Percentiles rank a stretch among this genome's conserved stretches.
Evolutionary conservation across 2,113 vertebrate species (phyloP).

Genomic region (Axis porcinus): DNA sequence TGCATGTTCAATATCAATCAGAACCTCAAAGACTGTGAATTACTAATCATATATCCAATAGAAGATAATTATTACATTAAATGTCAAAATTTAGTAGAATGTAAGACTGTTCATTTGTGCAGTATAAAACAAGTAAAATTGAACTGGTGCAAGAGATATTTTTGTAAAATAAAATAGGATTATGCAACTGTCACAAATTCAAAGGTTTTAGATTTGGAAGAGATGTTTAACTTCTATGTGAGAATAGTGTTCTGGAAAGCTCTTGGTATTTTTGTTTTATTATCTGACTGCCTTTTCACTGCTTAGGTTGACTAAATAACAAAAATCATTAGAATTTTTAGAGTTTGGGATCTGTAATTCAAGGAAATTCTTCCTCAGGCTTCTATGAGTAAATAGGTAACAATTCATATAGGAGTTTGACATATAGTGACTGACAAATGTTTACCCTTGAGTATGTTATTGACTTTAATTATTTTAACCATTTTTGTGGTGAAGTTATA

Average conservation of each 20-base stretch:
- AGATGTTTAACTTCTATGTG: not conserved
- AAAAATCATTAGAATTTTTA: conserved; percentile 23
- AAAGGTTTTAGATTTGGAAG: not conserved
- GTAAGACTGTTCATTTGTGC: not conserved
- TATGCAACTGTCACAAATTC: not conserved
- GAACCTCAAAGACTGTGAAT: not conserved
- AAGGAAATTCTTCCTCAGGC: not conserved
- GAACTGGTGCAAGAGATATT: not conserved
- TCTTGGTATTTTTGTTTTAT: not conserved
- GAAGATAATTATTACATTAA: not conserved
- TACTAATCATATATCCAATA: not conserved
- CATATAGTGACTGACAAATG: not conserved
- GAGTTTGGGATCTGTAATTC: not conserved
- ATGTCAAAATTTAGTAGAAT: not conserved
- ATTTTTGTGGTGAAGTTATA: not conserved
- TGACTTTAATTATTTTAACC: conserved; percentile 9
- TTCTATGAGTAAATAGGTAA: conserved; percentile 1
- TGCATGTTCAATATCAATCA: not conserved
- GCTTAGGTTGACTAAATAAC: not conserved
- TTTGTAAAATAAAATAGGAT: not conserved
- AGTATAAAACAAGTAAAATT: not conserved
- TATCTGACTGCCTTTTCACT: not conserved
- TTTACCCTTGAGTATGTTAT: not conserved
- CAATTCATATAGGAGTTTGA: not conserved
- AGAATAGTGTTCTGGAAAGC: not conserved